phyloP scores from a whole-genome alignment of 64 coral and sea anemone species.

The Montipora cactus region DNA sequence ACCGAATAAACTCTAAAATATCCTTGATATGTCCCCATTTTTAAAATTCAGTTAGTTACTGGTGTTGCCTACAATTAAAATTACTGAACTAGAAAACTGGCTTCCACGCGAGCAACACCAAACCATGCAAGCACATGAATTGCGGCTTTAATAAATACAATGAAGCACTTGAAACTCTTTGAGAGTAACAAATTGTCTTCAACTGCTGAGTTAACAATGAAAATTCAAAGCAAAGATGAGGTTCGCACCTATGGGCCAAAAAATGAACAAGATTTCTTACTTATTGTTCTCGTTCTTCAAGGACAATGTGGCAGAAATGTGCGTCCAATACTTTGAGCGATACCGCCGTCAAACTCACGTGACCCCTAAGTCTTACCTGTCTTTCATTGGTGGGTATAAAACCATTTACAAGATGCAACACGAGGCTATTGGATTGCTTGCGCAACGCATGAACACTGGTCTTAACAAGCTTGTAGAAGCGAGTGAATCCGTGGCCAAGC shows the following conservation, averaged over 20 bases:
- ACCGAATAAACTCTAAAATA: too few species aligned
- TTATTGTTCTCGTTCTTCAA: background rate
- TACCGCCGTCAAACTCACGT: conserved; percentile 97
- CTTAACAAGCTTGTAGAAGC: conserved; percentile 93
- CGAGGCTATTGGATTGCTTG: conserved; percentile 87
- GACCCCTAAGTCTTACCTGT: conserved; percentile 94
- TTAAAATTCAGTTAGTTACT: too few species aligned
- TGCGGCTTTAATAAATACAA: too few species aligned
- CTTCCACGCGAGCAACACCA: too few species aligned
- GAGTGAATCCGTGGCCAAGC: conserved; percentile 94
- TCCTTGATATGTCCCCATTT: too few species aligned
- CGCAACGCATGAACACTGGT: conserved; percentile 71
- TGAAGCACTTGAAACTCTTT: too few species aligned
- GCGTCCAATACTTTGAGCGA: conserved; percentile 95
- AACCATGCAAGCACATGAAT: too few species aligned
- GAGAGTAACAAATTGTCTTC: too few species aligned
- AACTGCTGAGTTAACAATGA: background rate
- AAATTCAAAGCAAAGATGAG: background rate
- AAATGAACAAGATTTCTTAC: background rate
- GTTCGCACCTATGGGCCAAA: background rate
- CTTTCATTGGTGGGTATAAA: conserved; percentile 95
- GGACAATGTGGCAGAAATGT: conserved; percentile 97
- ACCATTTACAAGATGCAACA: conserved; percentile 87
- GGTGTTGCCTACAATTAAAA: too few species aligned
- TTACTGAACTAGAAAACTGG: too few species aligned